Evolutionary conservation across 2,888 invertebrate genomes (phyloP).

Genomic region (Amorpha juglandis): DNA sequence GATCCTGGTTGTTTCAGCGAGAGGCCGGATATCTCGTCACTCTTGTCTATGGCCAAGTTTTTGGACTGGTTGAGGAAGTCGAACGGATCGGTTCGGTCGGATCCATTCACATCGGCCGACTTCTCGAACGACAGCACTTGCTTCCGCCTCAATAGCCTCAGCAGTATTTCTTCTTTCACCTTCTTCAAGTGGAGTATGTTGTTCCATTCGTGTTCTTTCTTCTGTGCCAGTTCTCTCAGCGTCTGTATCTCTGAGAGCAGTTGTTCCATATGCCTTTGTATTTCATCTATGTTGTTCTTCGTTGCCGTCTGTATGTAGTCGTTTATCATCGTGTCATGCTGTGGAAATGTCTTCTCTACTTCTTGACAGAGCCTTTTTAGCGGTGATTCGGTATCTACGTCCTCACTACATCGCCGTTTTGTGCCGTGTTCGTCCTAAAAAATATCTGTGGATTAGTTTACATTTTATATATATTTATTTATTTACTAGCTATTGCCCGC

Average conservation of each 20-base stretch:
- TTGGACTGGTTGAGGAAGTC: slow-evolving; percentile 75
- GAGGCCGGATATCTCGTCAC: slow-evolving; percentile 77
- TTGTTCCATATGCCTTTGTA: slow-evolving; percentile 86
- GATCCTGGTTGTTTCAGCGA: slow-evolving; percentile 71
- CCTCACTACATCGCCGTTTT: slow-evolving; percentile 71
- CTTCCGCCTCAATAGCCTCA: slow-evolving; percentile 88
- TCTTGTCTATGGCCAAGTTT: slow-evolving; percentile 76
- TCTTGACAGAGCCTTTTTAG: slow-evolving; percentile 79
- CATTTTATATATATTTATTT: no score
- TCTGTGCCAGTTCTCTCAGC: slow-evolving; percentile 88
- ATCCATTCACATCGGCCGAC: slow-evolving; percentile 68
- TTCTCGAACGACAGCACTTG: slow-evolving; percentile 84
- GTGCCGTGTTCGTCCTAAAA: slow-evolving; percentile 70
- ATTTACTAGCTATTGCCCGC: no score
- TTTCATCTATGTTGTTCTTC: slow-evolving; percentile 84
- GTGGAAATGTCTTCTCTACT: slow-evolving; percentile 79
- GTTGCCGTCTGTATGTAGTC: slow-evolving; percentile 87
- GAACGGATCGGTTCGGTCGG: slow-evolving; percentile 69
- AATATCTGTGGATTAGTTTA: slow-evolving; percentile 7
- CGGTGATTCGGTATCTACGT: slow-evolving; percentile 75
- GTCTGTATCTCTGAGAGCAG: slow-evolving; percentile 87
- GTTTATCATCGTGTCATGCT: slow-evolving; percentile 85
- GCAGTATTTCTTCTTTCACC: slow-evolving; percentile 91
- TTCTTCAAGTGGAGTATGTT: slow-evolving; percentile 92
- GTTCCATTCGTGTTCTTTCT: slow-evolving; percentile 95